Percentiles rank a stretch among this genome's conserved stretches.
phyloP scores from a whole-genome alignment of 2,113 vertebrate species.

The Alaudala cheleensis region DNA sequence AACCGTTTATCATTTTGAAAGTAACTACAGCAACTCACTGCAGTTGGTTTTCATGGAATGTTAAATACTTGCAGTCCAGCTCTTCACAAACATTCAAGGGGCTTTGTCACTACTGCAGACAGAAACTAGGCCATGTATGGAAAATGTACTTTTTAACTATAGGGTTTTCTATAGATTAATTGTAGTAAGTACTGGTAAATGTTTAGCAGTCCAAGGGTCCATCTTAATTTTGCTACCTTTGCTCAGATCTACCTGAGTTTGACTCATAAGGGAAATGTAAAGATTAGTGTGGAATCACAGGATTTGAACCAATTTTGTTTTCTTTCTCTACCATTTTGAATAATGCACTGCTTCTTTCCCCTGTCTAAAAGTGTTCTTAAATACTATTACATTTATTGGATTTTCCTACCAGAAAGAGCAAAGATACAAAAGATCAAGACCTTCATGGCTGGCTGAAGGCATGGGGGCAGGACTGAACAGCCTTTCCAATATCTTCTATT shows the following conservation, averaged over 20 bases:
- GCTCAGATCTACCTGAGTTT: neutral
- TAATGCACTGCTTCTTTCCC: neutral
- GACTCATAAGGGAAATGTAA: neutral
- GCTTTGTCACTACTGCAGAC: neutral
- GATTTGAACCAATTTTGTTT: neutral
- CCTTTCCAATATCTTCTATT: neutral
- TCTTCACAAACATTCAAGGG: neutral
- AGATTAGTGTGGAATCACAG: neutral
- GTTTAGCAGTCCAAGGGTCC: neutral
- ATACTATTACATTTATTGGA: neutral
- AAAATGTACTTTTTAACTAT: neutral
- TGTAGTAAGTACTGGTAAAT: neutral
- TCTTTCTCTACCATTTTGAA: neutral
- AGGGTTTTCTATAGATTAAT: neutral
- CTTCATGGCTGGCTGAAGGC: neutral
- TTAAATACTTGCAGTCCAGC: neutral
- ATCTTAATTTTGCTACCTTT: neutral
- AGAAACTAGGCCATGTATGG: neutral
- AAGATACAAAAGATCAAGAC: neutral
- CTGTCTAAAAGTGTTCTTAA: neutral
- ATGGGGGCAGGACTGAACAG: neutral
- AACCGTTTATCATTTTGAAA: neutral
- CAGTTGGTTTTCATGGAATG: neutral
- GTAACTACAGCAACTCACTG: neutral
- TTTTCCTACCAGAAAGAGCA: neutral